Evolutionary conservation across 2,888 invertebrate species (phyloP).

Genomic region (Sminthurides aquaticus): DNA sequence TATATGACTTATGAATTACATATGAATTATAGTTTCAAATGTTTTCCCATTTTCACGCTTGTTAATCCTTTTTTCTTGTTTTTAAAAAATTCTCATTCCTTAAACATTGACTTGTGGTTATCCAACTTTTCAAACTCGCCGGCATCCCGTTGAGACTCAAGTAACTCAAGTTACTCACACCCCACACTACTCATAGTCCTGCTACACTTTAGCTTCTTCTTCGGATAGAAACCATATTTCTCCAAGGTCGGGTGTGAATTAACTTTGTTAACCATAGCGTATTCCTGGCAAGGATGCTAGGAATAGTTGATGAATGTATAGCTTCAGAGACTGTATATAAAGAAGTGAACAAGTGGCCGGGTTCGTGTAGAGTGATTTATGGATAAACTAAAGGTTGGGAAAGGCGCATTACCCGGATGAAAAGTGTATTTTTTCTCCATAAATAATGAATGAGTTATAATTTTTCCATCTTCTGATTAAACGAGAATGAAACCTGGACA

Average conservation of each 20-base stretch:
- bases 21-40: constrained; percentile 20
- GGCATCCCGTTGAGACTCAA: too few relatives aligned
- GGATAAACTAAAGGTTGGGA: constrained; percentile 40
- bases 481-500: not conserved
- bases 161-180: too few relatives aligned
- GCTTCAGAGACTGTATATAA: not conserved
- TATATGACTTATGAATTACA: not conserved
- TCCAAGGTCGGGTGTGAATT: too few relatives aligned
- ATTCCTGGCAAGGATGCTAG: too few relatives aligned
- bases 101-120: not conserved
- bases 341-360: too few relatives aligned
- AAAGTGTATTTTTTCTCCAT: constrained; percentile 27
- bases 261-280: too few relatives aligned
- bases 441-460: constrained; percentile 43
- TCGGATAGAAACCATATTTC: too few relatives aligned
- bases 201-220: too few relatives aligned
- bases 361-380: constrained; percentile 37
- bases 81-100: not conserved
- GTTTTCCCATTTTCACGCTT: constrained; percentile 1
- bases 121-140: too few relatives aligned
- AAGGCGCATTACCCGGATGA: constrained; percentile 13
- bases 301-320: not conserved
- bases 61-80: not conserved
- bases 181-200: too few relatives aligned
- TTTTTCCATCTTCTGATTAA: constrained; percentile 16